A percentile compares a stretch with the other conserved stretches of the same genome.
Conservation (phyloP, 1,140 invertebrate genomes). For the Zaprionus ornatus region DNA sequence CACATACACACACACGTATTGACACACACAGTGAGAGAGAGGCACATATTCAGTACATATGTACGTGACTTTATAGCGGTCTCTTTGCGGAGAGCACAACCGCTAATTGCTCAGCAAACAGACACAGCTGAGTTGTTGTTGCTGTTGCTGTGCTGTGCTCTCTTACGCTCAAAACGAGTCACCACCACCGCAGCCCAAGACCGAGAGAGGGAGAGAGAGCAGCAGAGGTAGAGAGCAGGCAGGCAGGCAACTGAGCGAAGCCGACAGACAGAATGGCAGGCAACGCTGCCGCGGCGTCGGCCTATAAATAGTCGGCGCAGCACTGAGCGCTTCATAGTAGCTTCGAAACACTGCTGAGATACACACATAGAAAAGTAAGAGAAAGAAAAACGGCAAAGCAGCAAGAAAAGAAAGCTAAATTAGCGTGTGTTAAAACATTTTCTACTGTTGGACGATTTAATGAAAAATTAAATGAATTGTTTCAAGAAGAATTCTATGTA, state of each 20-base stretch:
- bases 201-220: neutral
- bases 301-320: constrained; percentile 65
- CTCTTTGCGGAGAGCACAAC: constrained; percentile 55
- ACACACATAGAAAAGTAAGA: constrained; percentile 52
- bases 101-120: constrained; percentile 60
- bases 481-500: constrained; percentile 82
- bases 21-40: neutral
- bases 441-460: constrained; percentile 58
- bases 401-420: constrained; percentile 48
- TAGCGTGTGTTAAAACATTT: constrained; percentile 67
- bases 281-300: neutral
- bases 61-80: constrained; percentile 22
- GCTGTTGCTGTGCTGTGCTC: constrained; percentile 21
- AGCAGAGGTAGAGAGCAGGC: neutral
- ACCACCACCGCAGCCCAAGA: constrained; percentile 15
- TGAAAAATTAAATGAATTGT: constrained; percentile 39
- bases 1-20: constrained; percentile 27
- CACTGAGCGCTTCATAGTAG: constrained; percentile 71
- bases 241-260: neutral
- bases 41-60: constrained; percentile 26
- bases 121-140: constrained; percentile 18
- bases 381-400: constrained; percentile 41
- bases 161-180: constrained; percentile 17
- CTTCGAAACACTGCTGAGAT: constrained; percentile 80
- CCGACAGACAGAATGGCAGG: too few species aligned